These are phyloP conservation scores for Baryphthengus martii DNA, from an alignment of 2,113 vertebrate genomes.

Conservation along the genomic window DNA sequence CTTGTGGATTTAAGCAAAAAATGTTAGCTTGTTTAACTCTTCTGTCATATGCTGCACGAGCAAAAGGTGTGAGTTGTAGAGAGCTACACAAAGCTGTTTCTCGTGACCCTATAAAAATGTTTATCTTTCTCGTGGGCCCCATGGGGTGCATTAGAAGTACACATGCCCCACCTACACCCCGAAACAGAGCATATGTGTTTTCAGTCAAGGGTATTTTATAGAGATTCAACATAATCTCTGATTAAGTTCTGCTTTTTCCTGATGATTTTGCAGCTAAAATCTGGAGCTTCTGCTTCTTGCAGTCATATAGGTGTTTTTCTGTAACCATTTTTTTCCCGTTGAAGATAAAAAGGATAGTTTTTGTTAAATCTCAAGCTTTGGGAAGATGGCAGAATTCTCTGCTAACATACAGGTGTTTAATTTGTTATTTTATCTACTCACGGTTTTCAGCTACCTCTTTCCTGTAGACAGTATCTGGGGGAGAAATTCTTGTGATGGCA, in stretches of 20 bases:
- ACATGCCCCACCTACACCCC: no score
- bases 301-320: not conserved
- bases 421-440: not conserved
- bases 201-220: not conserved
- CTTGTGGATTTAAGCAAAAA: not conserved
- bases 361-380: not conserved
- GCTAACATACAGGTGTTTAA: not conserved
- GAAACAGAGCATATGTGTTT: not conserved
- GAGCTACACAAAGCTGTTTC: not conserved
- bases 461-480: not conserved
- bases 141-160: not conserved
- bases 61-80: not conserved
- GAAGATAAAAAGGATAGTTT: not conserved
- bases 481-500: accelerated
- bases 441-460: not conserved
- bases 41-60: not conserved
- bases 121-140: not conserved
- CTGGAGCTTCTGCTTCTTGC: not conserved
- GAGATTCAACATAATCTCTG: not conserved
- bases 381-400: not conserved
- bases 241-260: not conserved
- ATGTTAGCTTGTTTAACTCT: not conserved
- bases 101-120: not conserved
- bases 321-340: not conserved
- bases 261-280: not conserved